Evolutionary conservation across 2,888 invertebrate genomes (phyloP), one percentile per base, ranked within the genome.

Genomic region (Acholoe squamosa): DNA sequence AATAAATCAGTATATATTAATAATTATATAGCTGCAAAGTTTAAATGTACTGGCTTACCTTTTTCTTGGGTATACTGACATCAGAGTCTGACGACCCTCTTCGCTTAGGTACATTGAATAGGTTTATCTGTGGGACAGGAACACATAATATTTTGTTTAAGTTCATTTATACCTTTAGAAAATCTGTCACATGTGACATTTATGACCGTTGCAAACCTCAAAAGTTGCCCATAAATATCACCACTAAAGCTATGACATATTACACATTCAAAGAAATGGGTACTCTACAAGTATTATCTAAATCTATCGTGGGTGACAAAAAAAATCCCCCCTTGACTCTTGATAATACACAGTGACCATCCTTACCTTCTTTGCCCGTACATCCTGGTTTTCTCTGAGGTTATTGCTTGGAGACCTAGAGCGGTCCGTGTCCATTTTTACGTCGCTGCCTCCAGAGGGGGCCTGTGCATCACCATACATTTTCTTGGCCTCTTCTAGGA

Each of bases 401-500:
- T 31, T 52, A 28, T 54, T 86, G 84, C 84, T 84, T 31, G 86
- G 86, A 16, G 86, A 86, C 16, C 54, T 52, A 3, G 86, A 54
- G 7, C 86, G 86, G 22, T 43, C 84, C 43, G 43, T 84, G 19
- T 86, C 86, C 16, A 31, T 14, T 16, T 54, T 10, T 3, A 25
- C 25, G 1, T 52, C 54, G n/a, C 16, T 25, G 31, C 31, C 86
- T 25, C 54, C 16, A 28, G 28, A 5, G 16, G 54, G 25, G 0
- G 28, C 16, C 86, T 54, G 52, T 25, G 54, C 86, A 28, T 90
- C 92, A 89, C 76, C 86, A 22, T 86, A 86, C 77, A 89, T 89
- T 25, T 67, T 89, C 76, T 80, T 80, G 0, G 98, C 97, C 93
- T 98, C 98, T 95, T 98, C 98, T 92, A 98, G 96, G 96, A 98